Evolutionary conservation across 2,113 vertebrate genomes (phyloP).

Genomic region (Melozone crissalis): DNA sequence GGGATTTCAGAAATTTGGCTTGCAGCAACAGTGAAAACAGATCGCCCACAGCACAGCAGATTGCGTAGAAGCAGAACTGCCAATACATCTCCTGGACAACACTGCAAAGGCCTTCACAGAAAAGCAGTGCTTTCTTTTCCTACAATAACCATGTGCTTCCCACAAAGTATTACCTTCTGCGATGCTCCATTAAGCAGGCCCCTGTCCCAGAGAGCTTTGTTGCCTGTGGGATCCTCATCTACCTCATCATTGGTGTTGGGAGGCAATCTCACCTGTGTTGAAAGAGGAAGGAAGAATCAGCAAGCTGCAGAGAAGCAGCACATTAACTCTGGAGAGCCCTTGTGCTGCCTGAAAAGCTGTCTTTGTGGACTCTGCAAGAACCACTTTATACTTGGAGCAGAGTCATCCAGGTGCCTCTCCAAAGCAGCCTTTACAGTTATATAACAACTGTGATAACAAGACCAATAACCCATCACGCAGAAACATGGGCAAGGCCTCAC

Average conservation of each 20-base stretch:
- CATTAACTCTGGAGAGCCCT: not conserved
- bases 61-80: not conserved
- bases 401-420: not conserved
- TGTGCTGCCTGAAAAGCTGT: not conserved
- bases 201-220: constrained; percentile 97
- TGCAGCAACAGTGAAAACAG: not conserved
- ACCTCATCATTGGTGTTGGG: constrained; percentile 97
- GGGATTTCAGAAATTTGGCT: not conserved
- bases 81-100: not conserved
- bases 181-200: constrained; percentile 97
- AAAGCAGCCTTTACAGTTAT: not conserved
- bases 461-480: not conserved
- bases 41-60: not conserved
- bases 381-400: not conserved
- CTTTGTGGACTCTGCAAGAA: not conserved
- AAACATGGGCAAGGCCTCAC: not conserved
- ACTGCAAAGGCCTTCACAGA: not conserved
- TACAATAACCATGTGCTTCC: not conserved
- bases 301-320: not conserved
- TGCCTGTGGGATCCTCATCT: constrained; percentile 97
- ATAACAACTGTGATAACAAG: fast-evolving
- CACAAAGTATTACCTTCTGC: constrained; percentile 85
- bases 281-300: not conserved
- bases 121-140: not conserved
- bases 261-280: constrained; percentile 88